Conservation (phyloP, 2,888 invertebrate genomes). For the Gerris lacustris region DNA sequence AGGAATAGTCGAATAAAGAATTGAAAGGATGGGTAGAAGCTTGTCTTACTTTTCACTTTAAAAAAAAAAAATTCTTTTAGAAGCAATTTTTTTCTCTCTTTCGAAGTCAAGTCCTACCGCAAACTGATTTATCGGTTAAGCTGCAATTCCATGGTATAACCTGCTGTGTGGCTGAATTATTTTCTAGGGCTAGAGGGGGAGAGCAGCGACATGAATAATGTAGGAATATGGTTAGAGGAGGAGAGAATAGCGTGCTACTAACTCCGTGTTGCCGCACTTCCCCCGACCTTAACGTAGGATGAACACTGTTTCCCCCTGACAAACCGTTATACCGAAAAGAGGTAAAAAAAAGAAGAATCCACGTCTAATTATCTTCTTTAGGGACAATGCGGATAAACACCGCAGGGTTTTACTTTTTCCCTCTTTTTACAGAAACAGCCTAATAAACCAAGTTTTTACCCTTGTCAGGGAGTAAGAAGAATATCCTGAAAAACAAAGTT, state of each 20-base stretch:
- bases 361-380: neutral
- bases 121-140: conserved; percentile 5
- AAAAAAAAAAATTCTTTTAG: too few species aligned
- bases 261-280: neutral
- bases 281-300: neutral
- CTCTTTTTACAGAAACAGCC: too few species aligned
- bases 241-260: neutral
- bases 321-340: neutral
- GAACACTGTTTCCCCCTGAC: neutral
- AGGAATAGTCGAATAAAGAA: too few species aligned
- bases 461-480: too few species aligned
- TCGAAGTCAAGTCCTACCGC: neutral
- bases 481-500: too few species aligned
- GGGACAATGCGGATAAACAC: neutral
- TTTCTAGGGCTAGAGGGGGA: neutral
- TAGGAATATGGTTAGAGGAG: neutral
- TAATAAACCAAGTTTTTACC: too few species aligned
- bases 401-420: neutral
- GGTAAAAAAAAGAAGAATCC: neutral
- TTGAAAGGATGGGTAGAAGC: too few species aligned
- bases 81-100: too few species aligned
- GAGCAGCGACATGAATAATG: neutral
- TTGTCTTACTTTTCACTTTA: too few species aligned
- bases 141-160: neutral
- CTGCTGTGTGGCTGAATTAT: too few species aligned